These are phyloP conservation scores for Oryzias dopingdopingensis DNA, from an alignment of 2,797 vertebrate species.

Conservation along the genomic window DNA sequence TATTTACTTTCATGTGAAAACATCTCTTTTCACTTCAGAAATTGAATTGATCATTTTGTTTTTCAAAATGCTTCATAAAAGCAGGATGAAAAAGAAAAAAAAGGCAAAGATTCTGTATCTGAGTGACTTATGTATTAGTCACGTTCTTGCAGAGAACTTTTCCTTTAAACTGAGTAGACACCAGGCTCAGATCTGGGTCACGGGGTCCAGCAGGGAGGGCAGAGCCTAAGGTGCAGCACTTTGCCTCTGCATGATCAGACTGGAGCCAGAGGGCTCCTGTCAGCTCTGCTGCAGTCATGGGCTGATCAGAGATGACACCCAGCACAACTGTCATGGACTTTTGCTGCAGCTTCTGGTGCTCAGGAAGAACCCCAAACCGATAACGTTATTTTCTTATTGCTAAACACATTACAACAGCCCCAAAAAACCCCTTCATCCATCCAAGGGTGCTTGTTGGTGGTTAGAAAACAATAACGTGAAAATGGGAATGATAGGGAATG, in stretches of 20 bases:
- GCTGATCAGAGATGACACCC: constrained; percentile 26
- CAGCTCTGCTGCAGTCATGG: constrained; percentile 20
- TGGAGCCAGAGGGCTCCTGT: constrained; percentile 27
- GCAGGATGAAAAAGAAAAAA: neutral
- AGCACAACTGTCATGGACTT: constrained; percentile 10
- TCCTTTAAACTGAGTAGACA: constrained; percentile 28
- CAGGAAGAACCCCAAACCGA: neutral
- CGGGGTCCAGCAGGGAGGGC: constrained; percentile 25
- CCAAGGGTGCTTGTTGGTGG: too few species aligned
- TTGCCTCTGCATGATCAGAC: constrained; percentile 38
- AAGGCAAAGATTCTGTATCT: constrained; percentile 1
- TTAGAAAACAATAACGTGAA: too few species aligned
- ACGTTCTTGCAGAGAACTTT: constrained; percentile 17
- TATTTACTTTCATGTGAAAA: too few species aligned
- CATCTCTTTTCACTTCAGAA: neutral
- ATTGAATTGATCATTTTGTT: too few species aligned
- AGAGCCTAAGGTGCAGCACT: constrained; percentile 33
- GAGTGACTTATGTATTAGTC: constrained; percentile 38
- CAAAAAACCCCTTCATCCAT: neutral
- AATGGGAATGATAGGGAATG: too few species aligned
- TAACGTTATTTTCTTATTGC: neutral
- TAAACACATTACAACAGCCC: neutral
- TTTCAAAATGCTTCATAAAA: neutral
- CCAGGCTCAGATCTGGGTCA: constrained; percentile 30
- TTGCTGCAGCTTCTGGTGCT: constrained; percentile 1